These are phyloP conservation scores for Odontocerum albicorne DNA, from an alignment of 2,888 invertebrate genomes.

Conservation along the genomic window DNA sequence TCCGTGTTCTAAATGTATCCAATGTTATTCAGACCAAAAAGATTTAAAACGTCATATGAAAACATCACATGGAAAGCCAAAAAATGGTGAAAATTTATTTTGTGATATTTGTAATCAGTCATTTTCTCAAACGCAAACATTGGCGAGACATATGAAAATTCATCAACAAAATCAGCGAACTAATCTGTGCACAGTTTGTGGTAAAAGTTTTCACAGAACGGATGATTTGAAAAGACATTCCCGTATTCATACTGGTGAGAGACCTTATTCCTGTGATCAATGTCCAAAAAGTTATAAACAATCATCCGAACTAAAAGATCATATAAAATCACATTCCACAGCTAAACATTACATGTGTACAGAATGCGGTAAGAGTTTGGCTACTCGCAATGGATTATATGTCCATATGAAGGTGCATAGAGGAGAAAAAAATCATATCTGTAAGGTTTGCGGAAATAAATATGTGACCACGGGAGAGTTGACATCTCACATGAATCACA, in stretches of 20 bases:
- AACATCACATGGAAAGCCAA: slow-evolving; percentile 17
- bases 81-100: slow-evolving; percentile 21
- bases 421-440: slow-evolving; percentile 37
- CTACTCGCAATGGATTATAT: slow-evolving; percentile 38
- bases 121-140: slow-evolving; percentile 48
- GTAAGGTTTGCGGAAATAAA: slow-evolving; percentile 36
- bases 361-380: slow-evolving; percentile 38
- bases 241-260: slow-evolving; percentile 40
- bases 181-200: slow-evolving; percentile 39
- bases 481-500: slow-evolving; percentile 36
- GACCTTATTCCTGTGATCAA: slow-evolving; percentile 39
- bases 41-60: slow-evolving; percentile 42
- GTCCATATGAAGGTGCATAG: slow-evolving; percentile 39
- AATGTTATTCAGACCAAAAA: slow-evolving; percentile 43
- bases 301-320: slow-evolving; percentile 37
- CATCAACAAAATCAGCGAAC: slow-evolving; percentile 37
- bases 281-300: slow-evolving; percentile 40
- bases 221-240: slow-evolving; percentile 40
- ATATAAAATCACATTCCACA: slow-evolving; percentile 36
- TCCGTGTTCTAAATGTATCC: slow-evolving; percentile 46
- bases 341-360: slow-evolving; percentile 36
- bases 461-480: slow-evolving; percentile 38
- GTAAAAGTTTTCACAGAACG: slow-evolving; percentile 37
- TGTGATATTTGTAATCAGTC: slow-evolving; percentile 47
- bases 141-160: slow-evolving; percentile 46